These are phyloP conservation scores for Trachymyrmex septentrionalis DNA, from an alignment of 1,140 invertebrate species.

Conservation along the genomic window DNA sequence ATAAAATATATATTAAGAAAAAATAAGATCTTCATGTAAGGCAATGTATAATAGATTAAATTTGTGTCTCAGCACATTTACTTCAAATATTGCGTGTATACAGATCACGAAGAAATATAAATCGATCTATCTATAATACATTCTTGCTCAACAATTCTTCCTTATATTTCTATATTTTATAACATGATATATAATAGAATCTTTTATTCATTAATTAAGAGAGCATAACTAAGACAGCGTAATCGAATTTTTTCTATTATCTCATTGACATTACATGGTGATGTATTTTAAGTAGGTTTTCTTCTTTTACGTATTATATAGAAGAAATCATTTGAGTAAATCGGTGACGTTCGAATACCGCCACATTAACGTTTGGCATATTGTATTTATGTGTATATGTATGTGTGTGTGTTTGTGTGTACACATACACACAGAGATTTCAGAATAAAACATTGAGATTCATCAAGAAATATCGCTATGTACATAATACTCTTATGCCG, in stretches of 20 bases:
- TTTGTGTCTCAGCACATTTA: constrained; percentile 54
- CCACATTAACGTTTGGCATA: constrained; percentile 22
- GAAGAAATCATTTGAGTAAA: background rate
- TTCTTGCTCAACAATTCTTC: constrained; percentile 46
- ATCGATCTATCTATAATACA: constrained; percentile 53
- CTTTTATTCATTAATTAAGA: constrained; percentile 32
- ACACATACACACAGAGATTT: background rate
- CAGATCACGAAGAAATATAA: constrained; percentile 63
- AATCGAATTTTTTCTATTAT: constrained; percentile 29
- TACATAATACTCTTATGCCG: background rate
- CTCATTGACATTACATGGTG: constrained; percentile 8
- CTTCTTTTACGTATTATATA: background rate
- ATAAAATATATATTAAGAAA: background rate
- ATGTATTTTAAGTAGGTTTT: background rate
- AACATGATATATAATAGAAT: constrained; percentile 47
- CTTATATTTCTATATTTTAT: constrained; percentile 40
- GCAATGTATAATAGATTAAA: background rate
- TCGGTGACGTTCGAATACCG: background rate
- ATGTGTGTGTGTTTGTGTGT: too few species aligned
- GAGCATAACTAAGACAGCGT: constrained; percentile 36
- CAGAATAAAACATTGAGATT: constrained; percentile 6
- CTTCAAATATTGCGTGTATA: constrained; percentile 62
- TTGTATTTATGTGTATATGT: background rate
- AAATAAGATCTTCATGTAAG: background rate
- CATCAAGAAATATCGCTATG: background rate